phyloP scores from a whole-genome alignment of 2,113 vertebrate species.

The Climacteris rufus region DNA sequence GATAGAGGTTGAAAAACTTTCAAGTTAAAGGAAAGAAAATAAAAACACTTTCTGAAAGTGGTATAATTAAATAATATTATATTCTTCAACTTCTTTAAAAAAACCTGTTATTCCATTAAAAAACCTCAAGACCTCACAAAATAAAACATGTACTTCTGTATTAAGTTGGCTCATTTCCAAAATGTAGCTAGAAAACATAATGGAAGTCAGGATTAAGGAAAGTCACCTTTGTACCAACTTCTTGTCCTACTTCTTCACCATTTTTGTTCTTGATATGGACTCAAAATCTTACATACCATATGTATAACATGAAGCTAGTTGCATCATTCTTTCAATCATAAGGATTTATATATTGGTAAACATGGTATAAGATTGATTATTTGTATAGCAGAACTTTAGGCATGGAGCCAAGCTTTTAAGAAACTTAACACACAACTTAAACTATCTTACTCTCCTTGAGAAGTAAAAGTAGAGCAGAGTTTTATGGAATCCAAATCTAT shows the following conservation, averaged over 20 bases:
- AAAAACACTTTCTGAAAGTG: neutral
- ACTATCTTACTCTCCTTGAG: neutral
- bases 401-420: neutral
- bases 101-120: neutral
- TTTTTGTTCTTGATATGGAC: neutral
- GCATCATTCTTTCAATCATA: neutral
- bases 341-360: neutral
- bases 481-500: neutral
- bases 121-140: neutral
- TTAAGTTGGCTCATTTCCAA: neutral
- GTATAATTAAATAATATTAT: neutral
- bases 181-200: neutral
- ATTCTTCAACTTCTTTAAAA: neutral
- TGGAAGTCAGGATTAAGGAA: neutral
- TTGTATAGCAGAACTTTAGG: neutral
- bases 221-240: neutral
- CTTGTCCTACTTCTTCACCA: neutral
- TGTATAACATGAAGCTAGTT: neutral
- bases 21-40: neutral
- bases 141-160: neutral
- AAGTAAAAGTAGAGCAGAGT: neutral
- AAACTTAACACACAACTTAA: neutral
- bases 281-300: neutral
- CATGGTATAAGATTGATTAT: neutral
- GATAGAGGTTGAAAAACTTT: neutral